Percentiles rank a stretch among this genome's conserved stretches.
Conservation (phyloP, 1,140 invertebrate species). For the Coelopa frigida region DNA sequence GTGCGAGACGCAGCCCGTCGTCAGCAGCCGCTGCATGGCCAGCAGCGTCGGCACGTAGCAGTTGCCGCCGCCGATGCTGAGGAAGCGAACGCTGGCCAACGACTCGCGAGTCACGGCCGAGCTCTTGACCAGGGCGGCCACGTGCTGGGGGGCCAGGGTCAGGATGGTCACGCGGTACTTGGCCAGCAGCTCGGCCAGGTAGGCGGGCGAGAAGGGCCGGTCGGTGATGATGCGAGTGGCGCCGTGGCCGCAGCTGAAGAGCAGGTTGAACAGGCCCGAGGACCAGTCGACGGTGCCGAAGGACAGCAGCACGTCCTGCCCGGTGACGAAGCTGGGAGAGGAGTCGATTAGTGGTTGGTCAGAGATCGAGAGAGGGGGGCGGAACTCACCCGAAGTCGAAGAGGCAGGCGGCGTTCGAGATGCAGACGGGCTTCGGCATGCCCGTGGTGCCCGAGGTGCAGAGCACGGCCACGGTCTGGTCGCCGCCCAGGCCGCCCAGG, state of each 20-base stretch:
- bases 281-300: constrained; percentile 42
- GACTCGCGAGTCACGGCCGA: constrained; percentile 25
- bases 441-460: constrained; percentile 69
- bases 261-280: constrained; percentile 34
- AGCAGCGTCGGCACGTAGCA: constrained; percentile 34
- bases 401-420: constrained; percentile 53
- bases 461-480: constrained; percentile 42
- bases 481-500: constrained; percentile 28
- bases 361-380: not conserved
- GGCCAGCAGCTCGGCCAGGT: constrained; percentile 33
- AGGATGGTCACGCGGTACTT: constrained; percentile 35
- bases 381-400: constrained; percentile 34
- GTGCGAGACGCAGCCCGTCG: constrained; percentile 32
- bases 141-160: constrained; percentile 32
- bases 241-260: constrained; percentile 33
- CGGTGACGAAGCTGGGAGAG: constrained; percentile 28
- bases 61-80: constrained; percentile 34
- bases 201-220: constrained; percentile 31
- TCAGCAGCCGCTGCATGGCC: constrained; percentile 29
- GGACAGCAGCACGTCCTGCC: constrained; percentile 35
- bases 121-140: constrained; percentile 26
- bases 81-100: constrained; percentile 27
- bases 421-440: constrained; percentile 66
- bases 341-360: not conserved
- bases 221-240: constrained; percentile 37